A percentile compares a stretch with the other conserved stretches of the same genome.
Evolutionary conservation across 2,113 vertebrate genomes (phyloP).

Genomic region (Myiozetetes cayanensis): DNA sequence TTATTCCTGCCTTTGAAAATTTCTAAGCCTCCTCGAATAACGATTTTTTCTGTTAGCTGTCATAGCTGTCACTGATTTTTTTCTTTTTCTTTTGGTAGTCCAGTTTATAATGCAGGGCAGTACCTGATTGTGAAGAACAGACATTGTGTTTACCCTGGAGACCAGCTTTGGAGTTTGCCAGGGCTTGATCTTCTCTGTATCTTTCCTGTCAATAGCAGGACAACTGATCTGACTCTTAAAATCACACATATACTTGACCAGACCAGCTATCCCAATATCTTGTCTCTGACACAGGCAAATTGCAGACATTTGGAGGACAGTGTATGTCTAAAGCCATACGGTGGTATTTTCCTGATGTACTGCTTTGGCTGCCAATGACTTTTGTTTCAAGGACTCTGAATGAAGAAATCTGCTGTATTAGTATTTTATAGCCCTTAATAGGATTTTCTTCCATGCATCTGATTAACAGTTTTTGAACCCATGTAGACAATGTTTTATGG

Average conservation of each 20-base stretch:
- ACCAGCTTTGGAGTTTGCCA: background rate
- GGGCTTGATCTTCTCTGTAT: background rate
- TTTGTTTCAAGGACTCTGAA: background rate
- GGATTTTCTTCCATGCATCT: background rate
- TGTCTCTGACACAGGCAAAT: background rate
- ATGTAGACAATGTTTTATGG: background rate
- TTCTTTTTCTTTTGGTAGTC: background rate
- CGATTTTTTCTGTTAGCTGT: background rate
- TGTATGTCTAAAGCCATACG: accelerated
- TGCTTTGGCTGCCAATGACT: background rate
- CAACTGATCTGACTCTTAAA: background rate
- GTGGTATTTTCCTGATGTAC: background rate
- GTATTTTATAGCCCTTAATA: background rate
- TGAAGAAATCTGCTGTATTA: background rate
- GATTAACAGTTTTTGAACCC: background rate
- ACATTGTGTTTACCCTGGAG: background rate
- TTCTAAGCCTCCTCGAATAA: background rate
- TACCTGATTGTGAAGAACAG: background rate
- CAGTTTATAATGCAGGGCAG: background rate
- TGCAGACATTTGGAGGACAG: background rate
- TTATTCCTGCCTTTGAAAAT: background rate
- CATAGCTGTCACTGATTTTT: background rate
- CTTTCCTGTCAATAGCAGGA: background rate
- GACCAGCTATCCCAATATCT: background rate
- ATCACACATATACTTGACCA: background rate